Evolutionary conservation across 1,140 invertebrate species (phyloP), one percentile per base, ranked within the genome.

Genomic region (Tetragnatha versicolor): DNA sequence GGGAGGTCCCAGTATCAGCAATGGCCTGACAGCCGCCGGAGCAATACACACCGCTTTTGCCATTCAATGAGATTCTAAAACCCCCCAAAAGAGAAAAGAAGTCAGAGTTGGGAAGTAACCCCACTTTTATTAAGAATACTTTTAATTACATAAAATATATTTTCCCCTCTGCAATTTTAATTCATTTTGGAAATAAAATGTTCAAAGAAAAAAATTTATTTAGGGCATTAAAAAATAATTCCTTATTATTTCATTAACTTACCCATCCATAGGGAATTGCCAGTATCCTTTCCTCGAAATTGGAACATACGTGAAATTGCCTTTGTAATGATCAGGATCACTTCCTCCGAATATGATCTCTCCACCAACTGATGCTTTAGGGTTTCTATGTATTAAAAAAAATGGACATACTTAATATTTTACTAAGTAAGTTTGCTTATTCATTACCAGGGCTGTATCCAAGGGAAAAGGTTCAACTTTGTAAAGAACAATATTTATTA

Each of bases 1-100:
- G 89, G 45, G 95, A 98, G 69, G 98, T 99, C 69, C 98, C 98
- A 70, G 98, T 99, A 86, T 99, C 98, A 60, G 97, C 97, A 87
- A 99, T 99, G 27, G 96, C 96, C 87, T 95, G 88, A 84, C 96
- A 98, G 17, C 93, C 93, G 83, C 86, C 85, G 39, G 85, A 68
- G 83, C 94, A 95, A 83, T 93, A 89, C 12, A 63, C 47, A n/a
- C 63, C 75, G 10, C 76, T 73, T 51, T 88, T 82, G 2, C 88
- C 87, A 22, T 87, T 88, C 66, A 95, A 84, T 42, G 83, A 81
- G 22, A 95, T 85, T 5, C 76, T 79, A n/a, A 3, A 45, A n/a
- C n/a, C n/a, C n/a, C n/a, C n/a, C n/a, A n/a, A n/a, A 7, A 42
- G 39, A 42, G 17, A 42, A 9, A 42, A 17, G 39, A 17, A 42